phyloP scores from a whole-genome alignment of 2,888 invertebrate species.

The Caenorhabditis drosophilae region DNA sequence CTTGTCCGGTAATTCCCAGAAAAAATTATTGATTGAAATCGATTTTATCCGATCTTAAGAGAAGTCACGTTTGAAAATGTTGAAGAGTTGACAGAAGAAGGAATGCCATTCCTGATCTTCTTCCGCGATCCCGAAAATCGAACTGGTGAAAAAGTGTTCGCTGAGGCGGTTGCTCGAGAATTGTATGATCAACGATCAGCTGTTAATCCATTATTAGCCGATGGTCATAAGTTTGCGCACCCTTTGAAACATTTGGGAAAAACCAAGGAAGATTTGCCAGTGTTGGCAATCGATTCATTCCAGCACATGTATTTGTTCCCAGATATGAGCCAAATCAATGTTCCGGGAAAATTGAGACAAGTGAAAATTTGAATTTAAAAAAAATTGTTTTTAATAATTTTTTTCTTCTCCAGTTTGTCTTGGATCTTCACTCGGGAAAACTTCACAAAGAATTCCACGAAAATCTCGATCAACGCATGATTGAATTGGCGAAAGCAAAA shows the following conservation, averaged over 20 bases:
- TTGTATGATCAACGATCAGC: constrained; percentile 87
- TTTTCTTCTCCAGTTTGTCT: constrained; percentile 75
- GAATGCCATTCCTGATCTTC: constrained; percentile 93
- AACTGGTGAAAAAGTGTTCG: constrained; percentile 85
- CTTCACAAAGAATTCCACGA: constrained; percentile 94
- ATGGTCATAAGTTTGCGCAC: constrained; percentile 94
- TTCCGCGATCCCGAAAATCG: constrained; percentile 87
- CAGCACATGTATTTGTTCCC: constrained; percentile 98
- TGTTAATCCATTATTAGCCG: constrained; percentile 95
- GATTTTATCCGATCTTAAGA: constrained; percentile 1
- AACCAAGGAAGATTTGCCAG: constrained; percentile 79
- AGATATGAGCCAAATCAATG: constrained; percentile 75
- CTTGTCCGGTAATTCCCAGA: constrained; percentile 81
- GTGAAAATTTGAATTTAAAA: constrained; percentile 15
- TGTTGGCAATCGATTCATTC: constrained; percentile 97
- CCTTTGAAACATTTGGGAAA: constrained; percentile 78
- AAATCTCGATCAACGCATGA: constrained; percentile 80
- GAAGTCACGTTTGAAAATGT: constrained; percentile 97
- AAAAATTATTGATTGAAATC: neutral
- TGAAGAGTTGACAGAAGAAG: constrained; percentile 79
- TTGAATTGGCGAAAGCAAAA: constrained; percentile 63
- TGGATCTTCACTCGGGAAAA: constrained; percentile 93
- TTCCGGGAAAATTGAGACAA: constrained; percentile 63
- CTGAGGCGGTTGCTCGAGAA: constrained; percentile 78
- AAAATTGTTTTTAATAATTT: neutral